phyloP scores from a whole-genome alignment of 2,888 invertebrate species.

The Limnephilus marmoratus region DNA sequence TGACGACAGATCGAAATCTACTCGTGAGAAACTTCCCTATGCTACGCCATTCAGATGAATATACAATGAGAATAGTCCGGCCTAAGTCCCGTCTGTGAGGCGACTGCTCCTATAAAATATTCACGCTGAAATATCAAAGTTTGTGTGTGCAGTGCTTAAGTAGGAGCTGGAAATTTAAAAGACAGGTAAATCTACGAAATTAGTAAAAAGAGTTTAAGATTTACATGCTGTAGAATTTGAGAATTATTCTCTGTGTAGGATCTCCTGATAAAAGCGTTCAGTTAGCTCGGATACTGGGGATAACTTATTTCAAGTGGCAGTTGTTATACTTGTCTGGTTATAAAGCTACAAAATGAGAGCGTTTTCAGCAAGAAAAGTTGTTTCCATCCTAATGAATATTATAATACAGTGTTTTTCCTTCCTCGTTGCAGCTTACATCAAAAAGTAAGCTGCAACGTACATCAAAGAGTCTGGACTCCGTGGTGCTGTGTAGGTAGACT shows the following conservation, averaged over 20 bases:
- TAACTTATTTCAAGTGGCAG: not conserved
- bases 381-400: not conserved
- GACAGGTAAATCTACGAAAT: not conserved
- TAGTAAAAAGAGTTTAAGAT: not conserved
- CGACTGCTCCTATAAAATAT: slow-evolving; percentile 26
- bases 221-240: not conserved
- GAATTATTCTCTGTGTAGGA: not conserved
- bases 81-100: slow-evolving; percentile 18
- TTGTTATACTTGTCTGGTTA: not conserved
- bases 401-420: not conserved
- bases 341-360: not conserved
- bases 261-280: not conserved
- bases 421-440: not conserved
- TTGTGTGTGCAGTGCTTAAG: slow-evolving; percentile 9
- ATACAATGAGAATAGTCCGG: slow-evolving; percentile 11
- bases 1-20: not conserved
- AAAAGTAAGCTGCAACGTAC: no score
- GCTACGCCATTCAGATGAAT: slow-evolving; percentile 4
- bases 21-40: slow-evolving; percentile 8
- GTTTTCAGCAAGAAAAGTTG: not conserved
- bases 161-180: not conserved
- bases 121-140: slow-evolving; percentile 40
- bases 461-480: not conserved
- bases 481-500: not conserved
- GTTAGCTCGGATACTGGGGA: not conserved